Evolutionary conservation across 2,113 vertebrate species (phyloP).

Genomic region (Centrocercus urophasianus): DNA sequence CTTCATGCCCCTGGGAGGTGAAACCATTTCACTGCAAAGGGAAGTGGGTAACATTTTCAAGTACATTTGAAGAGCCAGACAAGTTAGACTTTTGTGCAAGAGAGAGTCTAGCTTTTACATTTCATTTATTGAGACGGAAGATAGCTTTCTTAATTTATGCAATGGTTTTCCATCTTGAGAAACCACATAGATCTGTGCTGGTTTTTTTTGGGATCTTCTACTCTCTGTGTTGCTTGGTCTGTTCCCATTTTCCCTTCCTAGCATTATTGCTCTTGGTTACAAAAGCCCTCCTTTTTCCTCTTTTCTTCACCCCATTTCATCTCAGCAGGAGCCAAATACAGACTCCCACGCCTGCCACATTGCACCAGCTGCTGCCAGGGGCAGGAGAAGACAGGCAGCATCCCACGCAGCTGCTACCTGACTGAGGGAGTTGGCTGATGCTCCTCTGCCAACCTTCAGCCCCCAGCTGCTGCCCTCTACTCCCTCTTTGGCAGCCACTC

Average conservation of each 20-base stretch:
- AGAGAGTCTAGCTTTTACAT: background rate
- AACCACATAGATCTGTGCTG: background rate
- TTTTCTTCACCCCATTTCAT: background rate
- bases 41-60: background rate
- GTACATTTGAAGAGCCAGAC: background rate
- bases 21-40: background rate
- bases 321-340: background rate
- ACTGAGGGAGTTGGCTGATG: fast-evolving
- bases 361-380: background rate
- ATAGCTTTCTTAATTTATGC: constrained; percentile 24
- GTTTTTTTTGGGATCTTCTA: background rate
- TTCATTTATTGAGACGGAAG: constrained; percentile 10
- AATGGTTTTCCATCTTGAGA: constrained; percentile 3
- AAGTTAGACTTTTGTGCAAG: background rate
- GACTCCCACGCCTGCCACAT: background rate
- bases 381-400: background rate
- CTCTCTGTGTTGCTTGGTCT: background rate
- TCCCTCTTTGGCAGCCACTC: background rate
- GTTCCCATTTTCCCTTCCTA: background rate
- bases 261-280: background rate
- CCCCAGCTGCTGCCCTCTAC: background rate
- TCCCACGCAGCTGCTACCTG: background rate
- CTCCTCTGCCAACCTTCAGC: background rate
- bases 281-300: background rate
- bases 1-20: background rate